Evolutionary conservation across 2,113 vertebrate genomes (phyloP).

Genomic region (Heterocephalus glaber): DNA sequence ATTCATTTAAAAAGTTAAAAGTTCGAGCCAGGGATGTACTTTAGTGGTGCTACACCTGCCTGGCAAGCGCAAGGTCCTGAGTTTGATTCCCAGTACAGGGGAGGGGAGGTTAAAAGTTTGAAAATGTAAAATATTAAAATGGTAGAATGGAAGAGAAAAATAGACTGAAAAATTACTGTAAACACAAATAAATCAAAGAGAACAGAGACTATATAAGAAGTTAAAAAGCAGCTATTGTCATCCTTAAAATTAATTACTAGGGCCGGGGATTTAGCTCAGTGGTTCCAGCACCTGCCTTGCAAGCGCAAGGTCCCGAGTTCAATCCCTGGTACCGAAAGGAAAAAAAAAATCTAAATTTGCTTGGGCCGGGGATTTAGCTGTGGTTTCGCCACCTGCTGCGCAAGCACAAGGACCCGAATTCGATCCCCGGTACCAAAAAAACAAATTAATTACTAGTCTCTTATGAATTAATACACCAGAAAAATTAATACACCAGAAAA

Average conservation of each 20-base stretch:
- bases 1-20: slow-evolving; percentile 7
- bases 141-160: not conserved
- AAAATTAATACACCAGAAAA: not conserved
- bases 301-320: too few relatives aligned
- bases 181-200: not conserved
- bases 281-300: too few relatives aligned
- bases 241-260: slow-evolving; percentile 41
- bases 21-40: not conserved
- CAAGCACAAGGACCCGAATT: too few relatives aligned
- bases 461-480: not conserved
- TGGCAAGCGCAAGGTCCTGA: too few relatives aligned
- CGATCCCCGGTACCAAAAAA: too few relatives aligned
- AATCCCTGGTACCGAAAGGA: too few relatives aligned
- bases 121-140: slow-evolving; percentile 12
- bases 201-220: not conserved
- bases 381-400: too few relatives aligned
- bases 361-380: too few relatives aligned
- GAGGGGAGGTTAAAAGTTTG: not conserved
- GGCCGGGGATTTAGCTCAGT: too few relatives aligned
- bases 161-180: not conserved
- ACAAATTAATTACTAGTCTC: not conserved
- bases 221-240: not conserved
- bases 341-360: too few relatives aligned
- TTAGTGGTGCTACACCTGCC: too few relatives aligned
- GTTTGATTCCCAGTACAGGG: too few relatives aligned